Evolutionary conservation across 2,888 invertebrate species (phyloP), one percentile per base, ranked within the genome.

Genomic region (Oxyteleia sp.): DNA sequence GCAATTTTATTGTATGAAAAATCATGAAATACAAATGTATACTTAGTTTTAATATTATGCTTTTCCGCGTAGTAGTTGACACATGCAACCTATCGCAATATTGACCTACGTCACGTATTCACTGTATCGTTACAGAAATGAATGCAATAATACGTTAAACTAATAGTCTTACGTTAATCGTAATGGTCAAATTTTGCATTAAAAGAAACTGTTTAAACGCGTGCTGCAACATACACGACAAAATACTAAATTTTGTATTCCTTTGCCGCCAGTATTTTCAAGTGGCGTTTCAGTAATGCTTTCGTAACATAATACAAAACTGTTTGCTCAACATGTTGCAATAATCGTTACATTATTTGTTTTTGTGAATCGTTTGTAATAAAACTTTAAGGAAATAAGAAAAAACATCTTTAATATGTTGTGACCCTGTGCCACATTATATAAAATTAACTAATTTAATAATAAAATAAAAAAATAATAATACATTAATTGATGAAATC

Each of bases 71-170:
- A 69, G 29, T 38, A 69, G 35, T 69, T 47, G 18, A 20, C 53
- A 57, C 57, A 57, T 69, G 35, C 69, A 49, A 55, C 49, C 49
- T 20, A 38, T 38, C 23, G 59, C 41, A 23, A 53, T 71, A 71
- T 59, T 59, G 35, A 59, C 59, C 71, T 59, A 26, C 49, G 49
- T 71, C 59, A 71, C 59, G 59, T 71, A 71, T 51, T 61, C 59
- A 49, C 47, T 61, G 71, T 29, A 29, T 51, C 49, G 71, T 71
- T 71, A 49, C 41, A n/a, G 49, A 55, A 59, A 59, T 49, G 59
- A 51, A 61, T 71, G 49, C 53, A 71, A 41, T 41, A 71, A 59
- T 71, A 61, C 43, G 59, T 71, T 59, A 59, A 41, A 71, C 49
- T 71, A 71, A 71, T 59, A 41, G 16, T 13, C 10, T 49, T 59